Base-by-base conservation (phyloP, 2,113 vertebrate genomes). In the Corapipo altera region DNA sequence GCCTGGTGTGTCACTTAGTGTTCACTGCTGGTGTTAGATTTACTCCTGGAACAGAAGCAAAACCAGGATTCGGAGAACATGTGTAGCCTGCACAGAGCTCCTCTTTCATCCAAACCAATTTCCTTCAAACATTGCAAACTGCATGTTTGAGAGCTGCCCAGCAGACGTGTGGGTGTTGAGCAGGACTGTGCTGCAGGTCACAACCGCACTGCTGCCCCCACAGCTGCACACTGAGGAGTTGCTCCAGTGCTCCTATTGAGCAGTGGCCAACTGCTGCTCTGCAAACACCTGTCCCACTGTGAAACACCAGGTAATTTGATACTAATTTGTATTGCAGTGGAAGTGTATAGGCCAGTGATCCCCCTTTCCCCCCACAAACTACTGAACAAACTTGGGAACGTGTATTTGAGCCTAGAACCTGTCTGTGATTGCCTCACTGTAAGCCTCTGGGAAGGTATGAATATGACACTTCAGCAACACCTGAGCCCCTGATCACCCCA, bases 301-400 rank as follows among this genome's bases (percentile, higher is more conserved):
- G 11, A 57, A 61, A 52, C 26, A 32, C 3, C 2, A 15, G 17
- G 33, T n/a, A 24, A 48, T 30, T 30, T 24, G 23, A 27, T 12
- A n/a, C 2, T 15, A 12, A n/a, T 28, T 55, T 32, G 22, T 51
- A n/a, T 32, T 18, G 21, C 12, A 37, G 8, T 32, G 7, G 19
- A 73, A 66, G 19, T 8, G 12, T 48, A 27, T 7, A 12, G 52
- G 12, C 19, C 30, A 28, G 24, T 18, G 23, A 54, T 26, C 4
- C 3, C 15, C 5, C 2, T 27, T 52, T 4, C 3, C 2, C 30
- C 2, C 0, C 1, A 15, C 18, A 35, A 21, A 43, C 15, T 57
- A 5, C 7, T 4, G 9, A 21, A 70, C 11, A 10, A 71, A 16
- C 16, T 57, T 6, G 1, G 28, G 7, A 64, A 94, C 32, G 74